phyloP scores from a whole-genome alignment of 2,888 invertebrate genomes.

The Esperia sulphurella region DNA sequence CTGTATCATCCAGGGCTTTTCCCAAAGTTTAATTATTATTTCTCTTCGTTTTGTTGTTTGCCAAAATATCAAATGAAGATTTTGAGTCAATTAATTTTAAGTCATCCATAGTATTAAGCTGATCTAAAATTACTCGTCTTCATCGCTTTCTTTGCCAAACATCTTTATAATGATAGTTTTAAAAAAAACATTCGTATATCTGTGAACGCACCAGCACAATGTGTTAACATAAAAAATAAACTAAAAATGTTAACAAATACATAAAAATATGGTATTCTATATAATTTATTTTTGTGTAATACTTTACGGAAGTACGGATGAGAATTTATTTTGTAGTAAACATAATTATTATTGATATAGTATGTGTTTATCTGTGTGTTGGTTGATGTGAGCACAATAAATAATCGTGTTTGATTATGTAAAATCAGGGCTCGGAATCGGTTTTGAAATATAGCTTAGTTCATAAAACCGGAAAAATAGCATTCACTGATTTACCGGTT shows the following conservation, averaged over 20 bases:
- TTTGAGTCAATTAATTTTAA: conserved; percentile 76
- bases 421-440: too few species aligned
- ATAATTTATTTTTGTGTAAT: conserved; percentile 45
- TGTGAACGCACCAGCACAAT: conserved; percentile 69
- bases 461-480: too few species aligned
- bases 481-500: too few species aligned
- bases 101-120: conserved; percentile 71
- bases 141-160: conserved; percentile 68
- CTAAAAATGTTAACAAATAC: conserved; percentile 33
- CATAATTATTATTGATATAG: conserved; percentile 49
- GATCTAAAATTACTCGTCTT: conserved; percentile 41
- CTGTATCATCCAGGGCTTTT: conserved; percentile 30
- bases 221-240: conserved; percentile 46
- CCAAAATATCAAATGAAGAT: conserved; percentile 52
- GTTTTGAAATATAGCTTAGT: too few species aligned
- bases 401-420: conserved; percentile 46
- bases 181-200: conserved; percentile 37
- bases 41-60: conserved; percentile 37
- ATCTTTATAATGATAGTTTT: conserved; percentile 46
- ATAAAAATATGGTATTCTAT: conserved; percentile 35
- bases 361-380: conserved; percentile 59
- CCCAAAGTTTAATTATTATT: conserved; percentile 19
- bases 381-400: conserved; percentile 69
- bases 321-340: conserved; percentile 49
- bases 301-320: conserved; percentile 48